Evolutionary conservation across 2,888 invertebrate genomes (phyloP), one percentile per base, ranked within the genome.

Genomic region (Drosophila fungiperda): DNA sequence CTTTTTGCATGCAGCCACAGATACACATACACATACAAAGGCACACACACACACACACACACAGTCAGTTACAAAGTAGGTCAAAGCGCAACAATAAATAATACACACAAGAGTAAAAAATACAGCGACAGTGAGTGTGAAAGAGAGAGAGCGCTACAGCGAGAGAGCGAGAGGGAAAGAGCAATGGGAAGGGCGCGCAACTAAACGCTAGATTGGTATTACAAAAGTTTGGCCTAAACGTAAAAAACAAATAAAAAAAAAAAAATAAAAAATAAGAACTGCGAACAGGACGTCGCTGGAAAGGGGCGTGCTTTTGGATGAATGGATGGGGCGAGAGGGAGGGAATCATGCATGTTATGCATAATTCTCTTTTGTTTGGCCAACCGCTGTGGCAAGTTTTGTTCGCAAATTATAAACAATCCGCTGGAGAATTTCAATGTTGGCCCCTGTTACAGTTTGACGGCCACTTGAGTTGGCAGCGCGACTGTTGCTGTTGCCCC

Each of bases 171-270:
- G 20, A 55, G 53, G 32, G 65, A 45, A 40, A 48, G 26, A 35
- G 15, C 48, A 50, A 38, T 17, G 26, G 59, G 67, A 36, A 53
- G n/a, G 35, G 49, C 50, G 55, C 50, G 45, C 72, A 74, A 75
- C 83, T 87, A 83, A 83, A 80, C 80, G 83, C 70, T 66, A 87
- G 85, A 80, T 85, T 83, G 87, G 87, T 83, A 78, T 78, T 82
- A 82, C 72, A 84, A 86, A 87, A 87, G 69, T 80, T 74, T 53
- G 53, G 60, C 29, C 57, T 38, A n/a, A n/a, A 67, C 29, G 36
- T 53, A 38, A 40, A 38, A 63, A 45, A 57, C 3, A 20, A 45
- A 15, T 0, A 17, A 17, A 3, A 38, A 65, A 54, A 38, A 35
- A 9, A 9, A 20, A 42, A 17, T 38, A 20, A 23, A 5, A 40